Base-by-base conservation (phyloP, 2,888 invertebrate species). In the Thelaira solivaga region DNA sequence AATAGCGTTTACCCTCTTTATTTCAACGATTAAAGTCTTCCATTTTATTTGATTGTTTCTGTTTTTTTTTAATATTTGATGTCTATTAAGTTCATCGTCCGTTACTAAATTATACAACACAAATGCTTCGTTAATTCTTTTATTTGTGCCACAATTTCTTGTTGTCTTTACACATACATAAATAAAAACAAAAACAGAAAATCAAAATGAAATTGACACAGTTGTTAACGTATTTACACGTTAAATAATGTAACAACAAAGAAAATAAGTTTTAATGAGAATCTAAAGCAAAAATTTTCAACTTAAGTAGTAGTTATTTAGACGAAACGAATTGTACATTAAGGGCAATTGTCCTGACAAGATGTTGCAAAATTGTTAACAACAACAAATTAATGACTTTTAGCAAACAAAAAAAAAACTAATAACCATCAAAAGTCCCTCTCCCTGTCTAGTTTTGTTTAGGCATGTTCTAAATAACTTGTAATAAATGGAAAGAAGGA, bases 41-140 rank as follows among this genome's bases (percentile, higher is more conserved):
- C 45, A 62, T 53, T 45, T 26, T n/a, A 43, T 26, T 45, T 41
- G 45, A 62, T 55, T 62, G 34, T 36, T 29, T 4, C 6, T 13
- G 11, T 20, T 53, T 10, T 34, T 22, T 8, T n/a, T 20, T 36
- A 11, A 18, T 8, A 13, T 39, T 3, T n/a, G n/a, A n/a, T 31
- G 49, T 57, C 51, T 47, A 59, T 6, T 22, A 29, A 61, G 34
- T 55, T 68, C 39, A 74, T 55, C 67, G 53, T 61, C 53, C 74
- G 61, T 68, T 55, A 61, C 61, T 61, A 61, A 67, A 74, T 74
- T 53, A 74, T 45, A 68, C 62, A 39, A 36, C 51, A 55, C n/a
- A 53, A 74, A 74, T 45, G 74, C 53, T 68, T 74, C 74, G 61
- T 74, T 74, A 75, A 68, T 75, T 75, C 47, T 68, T n/a, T n/a